phyloP scores from a whole-genome alignment of 2,113 vertebrate species.

The Ctenodactylus gundi region DNA sequence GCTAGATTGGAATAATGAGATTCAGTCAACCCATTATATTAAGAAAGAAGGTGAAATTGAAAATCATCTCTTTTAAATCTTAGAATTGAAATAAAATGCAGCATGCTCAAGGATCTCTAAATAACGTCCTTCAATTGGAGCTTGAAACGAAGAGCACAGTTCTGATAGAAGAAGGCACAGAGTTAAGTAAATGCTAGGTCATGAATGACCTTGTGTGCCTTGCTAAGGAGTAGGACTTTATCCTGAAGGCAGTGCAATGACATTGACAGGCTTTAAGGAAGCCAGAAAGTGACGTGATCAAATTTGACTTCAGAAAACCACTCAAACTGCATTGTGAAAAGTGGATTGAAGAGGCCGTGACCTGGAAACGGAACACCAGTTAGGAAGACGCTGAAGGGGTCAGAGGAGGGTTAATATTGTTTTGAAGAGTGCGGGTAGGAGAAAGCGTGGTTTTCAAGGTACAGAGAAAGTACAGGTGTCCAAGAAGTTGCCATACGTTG shows the following conservation, averaged over 20 bases:
- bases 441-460: background rate
- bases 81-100: background rate
- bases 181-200: background rate
- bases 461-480: background rate
- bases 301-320: constrained; percentile 56
- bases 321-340: constrained; percentile 13
- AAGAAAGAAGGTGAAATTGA: background rate
- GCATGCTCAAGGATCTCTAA: background rate
- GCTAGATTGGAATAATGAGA: background rate
- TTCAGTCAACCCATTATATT: background rate
- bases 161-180: background rate
- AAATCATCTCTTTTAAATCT: background rate
- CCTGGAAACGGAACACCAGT: background rate
- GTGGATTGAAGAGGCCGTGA: background rate
- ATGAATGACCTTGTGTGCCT: background rate
- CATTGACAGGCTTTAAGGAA: constrained; percentile 9
- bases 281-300: constrained; percentile 37
- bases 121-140: background rate
- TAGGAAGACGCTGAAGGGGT: background rate
- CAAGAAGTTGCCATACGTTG: no score
- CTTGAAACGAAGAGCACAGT: background rate
- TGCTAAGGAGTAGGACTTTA: background rate
- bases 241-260: background rate
- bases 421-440: background rate
- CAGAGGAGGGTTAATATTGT: background rate